These are phyloP conservation scores for Cavia aperea DNA, from an alignment of 2,113 vertebrate species.

Conservation along the genomic window DNA sequence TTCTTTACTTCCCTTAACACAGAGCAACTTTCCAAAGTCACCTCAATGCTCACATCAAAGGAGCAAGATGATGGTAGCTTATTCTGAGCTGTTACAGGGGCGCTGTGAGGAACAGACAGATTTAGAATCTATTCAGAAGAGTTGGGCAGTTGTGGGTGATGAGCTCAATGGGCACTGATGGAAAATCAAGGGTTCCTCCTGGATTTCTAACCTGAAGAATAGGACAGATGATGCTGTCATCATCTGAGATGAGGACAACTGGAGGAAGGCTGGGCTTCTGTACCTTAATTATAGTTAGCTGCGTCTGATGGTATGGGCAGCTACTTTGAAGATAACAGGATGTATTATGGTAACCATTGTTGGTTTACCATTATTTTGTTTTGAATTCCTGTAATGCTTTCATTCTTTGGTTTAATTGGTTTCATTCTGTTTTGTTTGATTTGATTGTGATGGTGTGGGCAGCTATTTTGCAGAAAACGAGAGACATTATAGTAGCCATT, in stretches of 20 bases:
- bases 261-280: not conserved
- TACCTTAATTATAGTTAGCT: not conserved
- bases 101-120: not conserved
- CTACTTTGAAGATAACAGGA: too few relatives aligned
- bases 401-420: too few relatives aligned
- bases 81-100: not conserved
- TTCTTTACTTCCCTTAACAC: not conserved
- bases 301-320: too few relatives aligned
- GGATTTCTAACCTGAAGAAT: not conserved
- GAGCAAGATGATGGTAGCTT: rapidly evolving
- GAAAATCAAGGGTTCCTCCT: not conserved
- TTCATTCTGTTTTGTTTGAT: too few relatives aligned
- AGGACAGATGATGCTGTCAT: not conserved
- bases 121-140: not conserved
- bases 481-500: too few relatives aligned
- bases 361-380: too few relatives aligned
- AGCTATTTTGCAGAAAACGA: too few relatives aligned
- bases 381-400: too few relatives aligned
- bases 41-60: not conserved
- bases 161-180: not conserved
- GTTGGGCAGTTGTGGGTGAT: not conserved
- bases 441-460: too few relatives aligned
- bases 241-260: not conserved
- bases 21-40: not conserved
- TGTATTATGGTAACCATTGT: too few relatives aligned